Percentiles rank a stretch among this genome's conserved stretches.
Evolutionary conservation across 2,113 vertebrate genomes (phyloP).

Genomic region (Malurus cyaneus): DNA sequence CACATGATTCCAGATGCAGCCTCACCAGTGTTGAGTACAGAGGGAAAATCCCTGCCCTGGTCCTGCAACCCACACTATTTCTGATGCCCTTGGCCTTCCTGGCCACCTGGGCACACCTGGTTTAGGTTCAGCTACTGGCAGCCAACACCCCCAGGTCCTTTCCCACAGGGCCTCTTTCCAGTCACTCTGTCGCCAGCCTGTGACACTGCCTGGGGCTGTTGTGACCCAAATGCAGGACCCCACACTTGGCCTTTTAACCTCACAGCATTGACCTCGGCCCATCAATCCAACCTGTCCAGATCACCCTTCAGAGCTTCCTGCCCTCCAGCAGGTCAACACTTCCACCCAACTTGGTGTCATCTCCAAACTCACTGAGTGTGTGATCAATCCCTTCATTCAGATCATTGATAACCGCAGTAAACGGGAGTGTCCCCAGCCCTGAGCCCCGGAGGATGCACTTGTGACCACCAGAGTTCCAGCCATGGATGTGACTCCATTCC

Average conservation of each 20-base stretch:
- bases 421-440: not conserved
- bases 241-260: not conserved
- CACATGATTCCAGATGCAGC: not conserved
- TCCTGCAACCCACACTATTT: not conserved
- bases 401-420: not conserved
- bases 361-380: not conserved
- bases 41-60: not conserved
- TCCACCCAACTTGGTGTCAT: not conserved
- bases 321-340: not conserved
- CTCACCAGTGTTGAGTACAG: not conserved
- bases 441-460: not conserved
- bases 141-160: not conserved
- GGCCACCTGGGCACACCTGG: not conserved
- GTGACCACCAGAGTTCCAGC: not conserved
- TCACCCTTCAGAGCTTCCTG: not conserved
- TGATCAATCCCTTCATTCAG: accelerated
- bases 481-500: not conserved
- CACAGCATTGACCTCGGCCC: accelerated
- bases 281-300: not conserved
- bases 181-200: not conserved
- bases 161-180: accelerated
- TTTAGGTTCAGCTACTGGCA: not conserved
- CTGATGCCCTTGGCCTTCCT: accelerated
- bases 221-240: not conserved
- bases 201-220: not conserved